Evolutionary conservation across 2,888 invertebrate species (phyloP).

Genomic region (Nasonovia ribisnigri): DNA sequence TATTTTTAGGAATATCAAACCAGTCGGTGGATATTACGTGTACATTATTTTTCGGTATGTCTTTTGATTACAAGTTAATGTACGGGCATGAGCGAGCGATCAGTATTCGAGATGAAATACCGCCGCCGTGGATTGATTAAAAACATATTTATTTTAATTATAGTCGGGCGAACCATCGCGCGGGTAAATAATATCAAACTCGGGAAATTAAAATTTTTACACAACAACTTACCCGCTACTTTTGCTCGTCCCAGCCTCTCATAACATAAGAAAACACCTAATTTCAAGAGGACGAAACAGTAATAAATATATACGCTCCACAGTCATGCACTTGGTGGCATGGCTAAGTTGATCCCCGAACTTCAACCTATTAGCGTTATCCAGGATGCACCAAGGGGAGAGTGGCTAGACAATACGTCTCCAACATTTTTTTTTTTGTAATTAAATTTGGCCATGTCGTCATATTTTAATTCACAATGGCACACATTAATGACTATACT

Average conservation of each 20-base stretch:
- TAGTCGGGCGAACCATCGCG: not conserved
- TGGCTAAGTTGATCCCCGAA: no score
- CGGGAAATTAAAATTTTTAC: not conserved
- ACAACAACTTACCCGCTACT: not conserved
- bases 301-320: not conserved
- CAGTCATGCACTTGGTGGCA: not conserved
- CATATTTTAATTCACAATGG: no score
- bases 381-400: no score
- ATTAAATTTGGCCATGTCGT: no score
- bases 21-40: not conserved
- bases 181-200: not conserved
- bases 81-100: not conserved
- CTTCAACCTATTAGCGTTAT: no score
- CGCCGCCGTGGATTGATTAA: not conserved
- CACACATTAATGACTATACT: no score
- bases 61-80: not conserved
- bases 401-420: no score
- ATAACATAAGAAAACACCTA: not conserved
- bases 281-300: not conserved
- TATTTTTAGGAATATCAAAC: slow-evolving; percentile 16
- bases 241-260: not conserved
- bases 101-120: not conserved
- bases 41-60: slow-evolving; percentile 16
- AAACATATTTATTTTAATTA: slow-evolving; percentile 10
- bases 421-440: no score